These are phyloP conservation scores for Luperina testacea DNA, from an alignment of 2,888 invertebrate species.

Conservation along the genomic window DNA sequence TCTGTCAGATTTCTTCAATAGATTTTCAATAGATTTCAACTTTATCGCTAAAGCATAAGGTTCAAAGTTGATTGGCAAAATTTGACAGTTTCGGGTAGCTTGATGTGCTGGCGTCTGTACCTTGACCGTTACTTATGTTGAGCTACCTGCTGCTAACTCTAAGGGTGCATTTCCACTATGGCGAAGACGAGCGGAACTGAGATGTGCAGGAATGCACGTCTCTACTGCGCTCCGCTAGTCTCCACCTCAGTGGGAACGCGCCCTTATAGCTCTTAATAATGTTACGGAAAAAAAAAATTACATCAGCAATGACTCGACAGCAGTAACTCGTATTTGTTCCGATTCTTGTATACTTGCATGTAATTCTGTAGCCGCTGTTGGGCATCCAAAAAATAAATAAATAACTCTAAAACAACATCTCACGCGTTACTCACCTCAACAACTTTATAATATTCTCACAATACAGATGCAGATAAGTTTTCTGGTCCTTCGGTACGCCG, in stretches of 20 bases:
- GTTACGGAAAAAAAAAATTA: not conserved
- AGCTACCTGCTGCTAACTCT: not conserved
- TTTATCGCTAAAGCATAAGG: too few species aligned
- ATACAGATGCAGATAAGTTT: conserved; percentile 84
- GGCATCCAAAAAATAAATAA: not conserved
- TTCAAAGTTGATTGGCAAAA: too few species aligned
- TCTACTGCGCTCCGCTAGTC: not conserved
- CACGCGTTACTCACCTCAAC: conserved; percentile 76
- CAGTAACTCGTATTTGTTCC: not conserved
- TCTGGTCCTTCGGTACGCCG: conserved; percentile 77
- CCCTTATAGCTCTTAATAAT: not conserved
- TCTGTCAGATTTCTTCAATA: too few species aligned
- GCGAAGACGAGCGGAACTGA: not conserved
- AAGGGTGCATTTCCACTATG: not conserved
- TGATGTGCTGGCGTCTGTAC: too few species aligned
- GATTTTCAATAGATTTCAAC: too few species aligned
- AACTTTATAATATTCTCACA: conserved; percentile 85
- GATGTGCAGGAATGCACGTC: not conserved
- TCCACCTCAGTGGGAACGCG: not conserved
- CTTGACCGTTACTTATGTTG: not conserved
- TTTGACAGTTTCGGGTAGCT: too few species aligned
- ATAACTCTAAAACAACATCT: not conserved
- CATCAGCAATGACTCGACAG: not conserved
- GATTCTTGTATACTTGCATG: not conserved
- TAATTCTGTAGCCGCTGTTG: not conserved